Conservation (phyloP, 2,113 vertebrate species). For the Myanophis thanlyinensis region DNA sequence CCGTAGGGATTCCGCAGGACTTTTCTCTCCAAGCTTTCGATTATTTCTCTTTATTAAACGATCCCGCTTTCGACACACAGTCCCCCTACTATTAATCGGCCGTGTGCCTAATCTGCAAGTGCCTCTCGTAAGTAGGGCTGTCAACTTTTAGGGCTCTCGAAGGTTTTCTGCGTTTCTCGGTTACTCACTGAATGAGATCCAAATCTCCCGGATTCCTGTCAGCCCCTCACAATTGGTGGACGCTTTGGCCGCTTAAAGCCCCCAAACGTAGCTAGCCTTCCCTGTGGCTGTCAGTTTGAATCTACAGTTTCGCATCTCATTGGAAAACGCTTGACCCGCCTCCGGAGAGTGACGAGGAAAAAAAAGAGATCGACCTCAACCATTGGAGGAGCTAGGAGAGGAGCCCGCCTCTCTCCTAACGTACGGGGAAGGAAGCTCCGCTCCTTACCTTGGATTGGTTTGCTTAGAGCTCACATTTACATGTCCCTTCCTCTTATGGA, state of each 20-base stretch:
- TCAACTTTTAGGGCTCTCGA: neutral
- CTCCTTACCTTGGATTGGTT: constrained; percentile 8
- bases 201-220: neutral
- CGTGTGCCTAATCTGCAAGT: neutral
- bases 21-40: neutral
- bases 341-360: neutral
- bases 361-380: neutral
- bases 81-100: neutral
- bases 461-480: neutral
- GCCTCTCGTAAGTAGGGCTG: neutral
- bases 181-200: neutral
- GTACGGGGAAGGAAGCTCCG: neutral
- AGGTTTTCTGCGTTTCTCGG: neutral
- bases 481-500: neutral
- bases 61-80: constrained; percentile 17
- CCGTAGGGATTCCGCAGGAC: neutral
- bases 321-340: neutral
- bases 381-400: neutral
- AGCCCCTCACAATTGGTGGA: neutral
- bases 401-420: too few species aligned
- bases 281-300: constrained; percentile 12
- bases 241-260: neutral
- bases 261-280: neutral
- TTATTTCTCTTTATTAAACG: constrained; percentile 3
- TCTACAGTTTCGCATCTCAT: neutral